Conservation (phyloP, 1,140 invertebrate species). For the Drosophila melanogaster region DNA sequence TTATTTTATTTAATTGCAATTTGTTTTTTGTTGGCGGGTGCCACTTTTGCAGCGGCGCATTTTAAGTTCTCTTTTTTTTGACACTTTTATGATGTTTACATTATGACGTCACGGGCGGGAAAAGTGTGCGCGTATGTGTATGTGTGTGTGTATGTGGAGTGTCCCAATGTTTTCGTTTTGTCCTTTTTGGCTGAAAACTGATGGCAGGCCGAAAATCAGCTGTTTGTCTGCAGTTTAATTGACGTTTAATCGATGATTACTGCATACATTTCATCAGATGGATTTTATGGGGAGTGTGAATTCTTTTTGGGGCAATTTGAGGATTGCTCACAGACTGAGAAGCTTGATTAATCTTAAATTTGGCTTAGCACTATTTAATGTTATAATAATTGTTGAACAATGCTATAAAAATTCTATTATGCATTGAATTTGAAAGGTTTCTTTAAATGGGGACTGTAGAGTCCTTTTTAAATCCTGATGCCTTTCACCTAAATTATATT, state of each 20-base stretch:
- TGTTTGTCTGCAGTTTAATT: constrained; percentile 65
- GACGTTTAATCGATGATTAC: constrained; percentile 62
- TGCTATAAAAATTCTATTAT: no score
- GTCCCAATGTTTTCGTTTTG: constrained; percentile 39
- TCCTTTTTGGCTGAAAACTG: constrained; percentile 14
- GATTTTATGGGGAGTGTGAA: constrained; percentile 14
- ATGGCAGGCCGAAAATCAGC: constrained; percentile 69
- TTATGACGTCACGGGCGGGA: constrained; percentile 69
- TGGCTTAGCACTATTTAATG: no score
- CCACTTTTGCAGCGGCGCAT: constrained; percentile 58
- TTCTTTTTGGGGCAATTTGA: background rate
- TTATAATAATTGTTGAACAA: no score
- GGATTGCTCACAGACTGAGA: background rate
- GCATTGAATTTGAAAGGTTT: no score
- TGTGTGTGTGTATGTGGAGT: constrained; percentile 20
- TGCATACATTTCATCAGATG: constrained; percentile 34
- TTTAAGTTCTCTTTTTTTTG: constrained; percentile 64
- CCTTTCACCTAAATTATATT: no score
- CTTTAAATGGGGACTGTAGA: no score
- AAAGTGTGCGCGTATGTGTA: background rate
- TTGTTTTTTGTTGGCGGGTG: constrained; percentile 70
- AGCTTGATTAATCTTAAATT: no score
- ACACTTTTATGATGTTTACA: constrained; percentile 81
- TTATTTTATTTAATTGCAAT: constrained; percentile 78
- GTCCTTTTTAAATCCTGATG: no score